A percentile compares a stretch with the other conserved stretches of the same genome.
phyloP scores from a whole-genome alignment of 2,113 vertebrate genomes.

The Poeciliopsis turrubarensis region DNA sequence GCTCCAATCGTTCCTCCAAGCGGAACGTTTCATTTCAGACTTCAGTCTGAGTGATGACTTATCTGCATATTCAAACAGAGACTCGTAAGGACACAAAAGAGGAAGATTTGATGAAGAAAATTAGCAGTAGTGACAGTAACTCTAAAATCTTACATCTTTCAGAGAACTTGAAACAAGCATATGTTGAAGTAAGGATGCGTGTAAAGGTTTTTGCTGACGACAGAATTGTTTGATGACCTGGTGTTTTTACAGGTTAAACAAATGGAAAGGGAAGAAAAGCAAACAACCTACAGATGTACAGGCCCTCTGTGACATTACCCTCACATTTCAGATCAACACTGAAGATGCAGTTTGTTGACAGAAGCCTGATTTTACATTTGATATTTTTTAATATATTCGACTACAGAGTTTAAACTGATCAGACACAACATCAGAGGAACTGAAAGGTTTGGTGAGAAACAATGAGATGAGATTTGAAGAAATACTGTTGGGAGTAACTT shows the following conservation, averaged over 20 bases:
- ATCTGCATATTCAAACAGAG: not conserved
- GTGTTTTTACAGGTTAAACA: constrained; percentile 59
- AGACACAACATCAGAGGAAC: not conserved
- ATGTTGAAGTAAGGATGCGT: not conserved
- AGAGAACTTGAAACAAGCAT: not conserved
- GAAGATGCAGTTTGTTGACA: not conserved
- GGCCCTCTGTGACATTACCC: not conserved
- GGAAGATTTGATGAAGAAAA: not conserved
- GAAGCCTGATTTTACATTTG: not conserved
- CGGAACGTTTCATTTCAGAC: constrained; percentile 7
- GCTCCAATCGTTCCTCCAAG: constrained; percentile 8
- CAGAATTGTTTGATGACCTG: constrained; percentile 44
- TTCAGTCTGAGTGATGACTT: constrained; percentile 5
- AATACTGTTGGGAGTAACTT: no score
- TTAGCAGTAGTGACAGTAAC: not conserved
- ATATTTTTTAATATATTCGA: not conserved
- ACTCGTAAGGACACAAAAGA: not conserved
- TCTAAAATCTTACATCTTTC: not conserved
- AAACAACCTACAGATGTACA: constrained; percentile 35
- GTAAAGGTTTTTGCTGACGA: constrained; percentile 45
- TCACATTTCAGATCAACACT: not conserved
- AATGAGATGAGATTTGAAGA: no score
- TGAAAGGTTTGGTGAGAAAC: not conserved
- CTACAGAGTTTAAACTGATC: not conserved
- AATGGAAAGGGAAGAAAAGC: constrained; percentile 28